Evolutionary conservation across 2,797 vertebrate genomes (phyloP).

Genomic region (Lates japonicus): DNA sequence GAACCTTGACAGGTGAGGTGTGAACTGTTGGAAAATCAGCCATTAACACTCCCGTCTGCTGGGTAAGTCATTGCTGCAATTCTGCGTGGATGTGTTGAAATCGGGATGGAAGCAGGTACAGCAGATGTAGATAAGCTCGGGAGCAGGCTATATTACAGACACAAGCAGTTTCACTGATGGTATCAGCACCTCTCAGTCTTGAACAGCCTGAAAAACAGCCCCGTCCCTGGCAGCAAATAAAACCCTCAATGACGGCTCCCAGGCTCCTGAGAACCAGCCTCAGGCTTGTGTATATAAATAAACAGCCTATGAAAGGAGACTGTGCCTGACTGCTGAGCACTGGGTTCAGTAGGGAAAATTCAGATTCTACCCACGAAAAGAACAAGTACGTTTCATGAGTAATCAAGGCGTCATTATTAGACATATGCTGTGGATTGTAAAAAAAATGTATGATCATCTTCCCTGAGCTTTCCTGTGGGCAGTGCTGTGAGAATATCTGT

Average conservation of each 20-base stretch:
- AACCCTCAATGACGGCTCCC: constrained; percentile 41
- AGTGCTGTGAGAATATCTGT: constrained; percentile 5
- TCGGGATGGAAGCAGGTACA: constrained; percentile 52
- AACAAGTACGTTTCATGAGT: constrained; percentile 4
- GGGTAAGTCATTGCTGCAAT: constrained; percentile 36
- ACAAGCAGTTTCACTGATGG: constrained; percentile 69
- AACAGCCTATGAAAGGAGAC: neutral
- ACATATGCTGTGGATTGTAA: neutral
- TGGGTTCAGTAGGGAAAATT: neutral
- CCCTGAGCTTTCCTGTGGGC: constrained; percentile 15
- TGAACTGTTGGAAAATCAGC: constrained; percentile 60
- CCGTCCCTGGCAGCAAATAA: constrained; percentile 34
- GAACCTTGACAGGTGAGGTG: constrained; percentile 52
- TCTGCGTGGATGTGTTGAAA: constrained; percentile 39
- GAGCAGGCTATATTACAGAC: constrained; percentile 36
- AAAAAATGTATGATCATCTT: neutral
- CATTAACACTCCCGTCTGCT: constrained; percentile 53
- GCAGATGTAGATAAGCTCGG: constrained; percentile 75
- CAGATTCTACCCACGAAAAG: neutral
- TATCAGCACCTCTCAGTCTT: constrained; percentile 71
- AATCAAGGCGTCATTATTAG: neutral
- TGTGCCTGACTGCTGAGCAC: neutral
- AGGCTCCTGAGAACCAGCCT: constrained; percentile 74
- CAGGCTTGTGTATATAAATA: constrained; percentile 57
- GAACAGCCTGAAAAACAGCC: constrained; percentile 56